phyloP scores from a whole-genome alignment of 2,113 vertebrate genomes.

The Oncorhynchus kisutch region DNA sequence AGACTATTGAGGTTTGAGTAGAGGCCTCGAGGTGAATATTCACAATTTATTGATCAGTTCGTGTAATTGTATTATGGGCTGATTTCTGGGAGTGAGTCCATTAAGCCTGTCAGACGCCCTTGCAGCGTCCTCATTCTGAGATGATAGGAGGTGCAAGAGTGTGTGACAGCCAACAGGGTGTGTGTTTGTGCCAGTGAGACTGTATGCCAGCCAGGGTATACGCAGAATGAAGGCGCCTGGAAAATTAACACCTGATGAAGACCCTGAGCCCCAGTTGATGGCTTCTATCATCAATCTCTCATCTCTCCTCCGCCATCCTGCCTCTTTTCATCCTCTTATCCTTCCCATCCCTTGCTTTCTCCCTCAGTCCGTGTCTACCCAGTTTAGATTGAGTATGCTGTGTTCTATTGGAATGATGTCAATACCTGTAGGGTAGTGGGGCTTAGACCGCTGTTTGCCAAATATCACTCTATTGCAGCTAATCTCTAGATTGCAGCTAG shows the following conservation, averaged over 20 bases:
- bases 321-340: conserved; percentile 44
- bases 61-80: neutral
- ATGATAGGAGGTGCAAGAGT: neutral
- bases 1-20: too few species aligned
- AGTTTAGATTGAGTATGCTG: neutral
- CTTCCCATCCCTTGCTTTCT: conserved; percentile 19
- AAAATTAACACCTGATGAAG: conserved; percentile 75
- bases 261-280: conserved; percentile 51
- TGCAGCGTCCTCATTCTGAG: neutral
- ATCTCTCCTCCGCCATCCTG: conserved; percentile 51
- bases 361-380: neutral
- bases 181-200: too few species aligned
- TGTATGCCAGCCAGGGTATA: neutral
- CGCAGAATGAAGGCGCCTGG: conserved; percentile 44
- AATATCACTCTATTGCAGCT: too few species aligned
- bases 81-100: neutral
- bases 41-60: too few species aligned
- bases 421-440: neutral
- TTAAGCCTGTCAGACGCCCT: neutral
- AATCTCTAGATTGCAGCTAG: too few species aligned
- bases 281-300: conserved; percentile 73
- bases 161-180: too few species aligned
- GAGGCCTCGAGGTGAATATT: too few species aligned
- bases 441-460: neutral
- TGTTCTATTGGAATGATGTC: neutral